These are phyloP conservation scores for Equus przewalskii DNA, from an alignment of 2,113 vertebrate genomes.

Conservation along the genomic window DNA sequence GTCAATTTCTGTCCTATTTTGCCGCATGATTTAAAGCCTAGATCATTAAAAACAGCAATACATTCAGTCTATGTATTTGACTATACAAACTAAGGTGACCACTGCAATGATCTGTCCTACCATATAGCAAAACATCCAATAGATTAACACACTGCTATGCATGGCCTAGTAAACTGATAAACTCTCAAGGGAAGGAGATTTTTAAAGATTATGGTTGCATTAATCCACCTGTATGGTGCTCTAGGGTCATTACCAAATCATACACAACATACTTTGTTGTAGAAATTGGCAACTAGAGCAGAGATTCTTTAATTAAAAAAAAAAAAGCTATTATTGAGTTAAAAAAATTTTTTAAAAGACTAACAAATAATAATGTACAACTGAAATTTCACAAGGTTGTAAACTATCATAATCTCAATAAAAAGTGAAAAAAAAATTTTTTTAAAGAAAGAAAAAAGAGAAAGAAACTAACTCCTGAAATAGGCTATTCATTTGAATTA, in stretches of 20 bases:
- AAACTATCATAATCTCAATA: too few relatives aligned
- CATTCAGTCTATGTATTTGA: constrained; percentile 21
- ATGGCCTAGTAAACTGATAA: constrained; percentile 46
- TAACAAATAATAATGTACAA: too few relatives aligned
- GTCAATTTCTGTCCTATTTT: constrained; percentile 66
- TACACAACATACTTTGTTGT: neutral
- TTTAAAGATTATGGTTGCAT: constrained; percentile 61
- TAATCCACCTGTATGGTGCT: neutral
- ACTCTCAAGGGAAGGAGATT: constrained; percentile 54
- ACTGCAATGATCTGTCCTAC: constrained; percentile 35
- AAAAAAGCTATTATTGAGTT: constrained; percentile 65
- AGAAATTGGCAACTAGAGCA: constrained; percentile 33
- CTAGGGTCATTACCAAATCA: constrained; percentile 59
- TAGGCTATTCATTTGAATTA: constrained; percentile 39
- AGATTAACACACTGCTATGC: constrained; percentile 53
- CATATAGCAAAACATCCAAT: constrained; percentile 24
- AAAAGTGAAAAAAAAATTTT: too few relatives aligned
- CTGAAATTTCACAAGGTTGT: too few relatives aligned
- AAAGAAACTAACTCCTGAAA: constrained; percentile 57
- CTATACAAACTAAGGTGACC: constrained; percentile 54
- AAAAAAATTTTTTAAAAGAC: neutral
- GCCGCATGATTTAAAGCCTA: constrained; percentile 41
- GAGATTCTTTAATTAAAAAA: constrained; percentile 56
- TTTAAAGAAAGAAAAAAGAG: constrained; percentile 56
- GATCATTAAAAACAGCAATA: constrained; percentile 59